Conservation (phyloP, 2,113 vertebrate genomes). For the Microcebus ravelobensis region DNA sequence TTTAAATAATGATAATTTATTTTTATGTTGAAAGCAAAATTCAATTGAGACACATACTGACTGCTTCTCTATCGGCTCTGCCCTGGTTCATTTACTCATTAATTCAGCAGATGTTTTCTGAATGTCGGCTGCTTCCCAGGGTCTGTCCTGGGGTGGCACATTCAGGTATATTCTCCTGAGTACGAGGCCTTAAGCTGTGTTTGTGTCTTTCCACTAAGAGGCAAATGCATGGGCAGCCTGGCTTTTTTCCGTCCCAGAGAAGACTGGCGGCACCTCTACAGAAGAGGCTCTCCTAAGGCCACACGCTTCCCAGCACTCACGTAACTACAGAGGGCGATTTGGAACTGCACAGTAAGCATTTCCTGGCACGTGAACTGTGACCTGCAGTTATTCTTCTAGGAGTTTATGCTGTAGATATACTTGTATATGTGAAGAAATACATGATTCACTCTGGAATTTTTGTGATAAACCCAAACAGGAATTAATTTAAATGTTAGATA, state of each 20-base stretch:
- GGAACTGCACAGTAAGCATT: background rate
- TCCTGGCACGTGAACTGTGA: background rate
- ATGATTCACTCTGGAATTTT: background rate
- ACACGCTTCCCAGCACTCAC: background rate
- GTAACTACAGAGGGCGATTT: background rate
- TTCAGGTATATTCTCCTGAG: background rate
- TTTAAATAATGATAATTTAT: background rate
- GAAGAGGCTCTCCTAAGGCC: background rate
- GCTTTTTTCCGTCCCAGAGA: background rate
- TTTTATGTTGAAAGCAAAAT: background rate
- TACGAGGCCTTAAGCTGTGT: background rate
- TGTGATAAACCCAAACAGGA: background rate
- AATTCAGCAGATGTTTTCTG: background rate
- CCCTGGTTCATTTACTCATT: background rate
- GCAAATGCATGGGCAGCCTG: background rate
- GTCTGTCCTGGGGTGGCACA: background rate
- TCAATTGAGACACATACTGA: background rate
- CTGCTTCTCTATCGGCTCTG: background rate
- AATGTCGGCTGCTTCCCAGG: background rate
- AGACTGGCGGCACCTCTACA: background rate
- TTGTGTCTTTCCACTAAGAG: background rate
- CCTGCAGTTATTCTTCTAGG: background rate
- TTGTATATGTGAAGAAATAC: background rate
- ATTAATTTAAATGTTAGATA: constrained; percentile 11
- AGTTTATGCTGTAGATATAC: background rate